Evolutionary conservation across 2,888 invertebrate species (phyloP), one percentile per base, ranked within the genome.

Genomic region (Dilophus febrilis): DNA sequence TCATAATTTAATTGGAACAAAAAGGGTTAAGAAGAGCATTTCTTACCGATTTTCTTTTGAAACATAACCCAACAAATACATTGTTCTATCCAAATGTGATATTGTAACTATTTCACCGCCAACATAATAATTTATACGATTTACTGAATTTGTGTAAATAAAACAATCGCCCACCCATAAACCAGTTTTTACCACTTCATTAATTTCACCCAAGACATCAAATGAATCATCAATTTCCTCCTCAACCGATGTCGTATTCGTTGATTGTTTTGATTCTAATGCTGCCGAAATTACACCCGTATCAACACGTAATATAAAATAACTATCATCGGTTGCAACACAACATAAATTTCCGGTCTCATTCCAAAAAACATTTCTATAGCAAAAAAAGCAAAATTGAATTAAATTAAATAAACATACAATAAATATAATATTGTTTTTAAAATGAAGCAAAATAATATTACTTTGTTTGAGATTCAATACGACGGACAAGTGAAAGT

Each of bases 131-230:
- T 97, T 97, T 47, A 99, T 82, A 44, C 97, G 74, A 64, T 98
- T 97, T 2, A 94, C 82, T 26, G 86, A 80, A 63, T 98, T 98
- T 1, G 98, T 98, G 66, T 98, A 99, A 51, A 99, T 95, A 62
- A 99, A 98, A 58, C 98, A 99, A 61, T 98, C 98, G 4, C 98
- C 95, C 11, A 97, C 88, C 95, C 95, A 97, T 12, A 91, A 61
- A 4, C 94, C 95, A 0, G 95, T 95, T 58, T 86, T 85, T 2
- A 97, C 92, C 16, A 76, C 71, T 63, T 97, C 97, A 48, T 76
- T 84, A 40, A 92, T 78, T 64, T 91, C 91, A 13, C 83, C 80
- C 2, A 85, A 68, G 46, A 85, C 91, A 65, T 94, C 90, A 59
- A 98, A 98, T 0, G 97, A 92, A 49, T 88, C 83, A 56, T 97